Conservation (phyloP, 2,797 vertebrate species). For the Crossoptilon crossoptilon region DNA sequence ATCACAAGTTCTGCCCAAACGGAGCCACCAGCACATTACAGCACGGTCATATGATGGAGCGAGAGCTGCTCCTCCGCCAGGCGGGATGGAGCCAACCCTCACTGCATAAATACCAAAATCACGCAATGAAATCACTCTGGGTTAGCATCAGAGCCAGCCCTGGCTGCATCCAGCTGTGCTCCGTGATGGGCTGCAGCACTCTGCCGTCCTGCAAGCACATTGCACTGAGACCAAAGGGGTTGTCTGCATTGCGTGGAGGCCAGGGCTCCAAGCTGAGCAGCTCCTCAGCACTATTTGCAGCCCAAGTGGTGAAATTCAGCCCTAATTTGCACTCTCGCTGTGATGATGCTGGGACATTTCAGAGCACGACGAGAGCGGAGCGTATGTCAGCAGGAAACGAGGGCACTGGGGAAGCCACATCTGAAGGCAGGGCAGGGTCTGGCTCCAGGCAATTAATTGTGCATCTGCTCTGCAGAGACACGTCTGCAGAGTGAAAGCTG, state of each 20-base stretch:
- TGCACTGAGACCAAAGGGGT: not conserved
- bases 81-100: not conserved
- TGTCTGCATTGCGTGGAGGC: not conserved
- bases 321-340: not conserved
- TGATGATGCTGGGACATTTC: fast-evolving
- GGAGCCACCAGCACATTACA: not conserved
- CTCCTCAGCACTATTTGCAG: not conserved
- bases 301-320: not conserved
- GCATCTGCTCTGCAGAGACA: not conserved
- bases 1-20: conserved; percentile 13
- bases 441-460: not conserved
- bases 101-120: not conserved
- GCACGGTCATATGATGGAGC: not conserved
- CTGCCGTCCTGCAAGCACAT: not conserved
- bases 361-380: fast-evolving
- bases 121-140: not conserved
- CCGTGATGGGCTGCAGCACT: fast-evolving
- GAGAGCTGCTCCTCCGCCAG: fast-evolving
- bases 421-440: not conserved
- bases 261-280: not conserved
- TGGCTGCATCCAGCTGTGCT: fast-evolving
- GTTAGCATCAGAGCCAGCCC: not conserved
- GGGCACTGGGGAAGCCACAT: not conserved
- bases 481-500: not conserved
- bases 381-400: not conserved